Evolutionary conservation across 2,113 vertebrate genomes (phyloP).

Genomic region (Pseudonaja textilis): DNA sequence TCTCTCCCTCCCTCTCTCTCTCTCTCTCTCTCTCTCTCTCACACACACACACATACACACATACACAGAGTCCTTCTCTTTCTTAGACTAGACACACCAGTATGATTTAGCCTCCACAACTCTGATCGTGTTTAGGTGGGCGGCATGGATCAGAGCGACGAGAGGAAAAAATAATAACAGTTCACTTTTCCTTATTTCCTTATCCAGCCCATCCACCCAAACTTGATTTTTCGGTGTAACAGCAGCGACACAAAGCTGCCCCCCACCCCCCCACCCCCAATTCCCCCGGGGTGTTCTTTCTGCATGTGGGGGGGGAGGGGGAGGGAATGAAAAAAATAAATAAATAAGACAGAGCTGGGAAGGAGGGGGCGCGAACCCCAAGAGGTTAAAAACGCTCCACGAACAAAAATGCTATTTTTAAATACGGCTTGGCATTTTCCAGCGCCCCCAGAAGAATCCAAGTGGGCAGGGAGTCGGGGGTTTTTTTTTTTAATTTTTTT

Average conservation of each 20-base stretch:
- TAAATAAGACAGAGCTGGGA: background rate
- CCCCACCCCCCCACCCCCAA: no score
- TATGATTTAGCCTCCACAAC: no score
- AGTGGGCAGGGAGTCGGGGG: background rate
- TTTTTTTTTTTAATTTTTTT: background rate
- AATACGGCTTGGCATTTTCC: slow-evolving; percentile 10
- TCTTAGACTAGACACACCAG: no score
- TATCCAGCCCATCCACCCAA: background rate
- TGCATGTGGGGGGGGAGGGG: background rate
- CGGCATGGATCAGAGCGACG: no score
- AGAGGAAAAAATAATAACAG: no score
- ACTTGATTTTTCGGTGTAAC: background rate
- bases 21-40: no score
- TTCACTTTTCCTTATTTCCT: background rate
- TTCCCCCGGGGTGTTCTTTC: background rate
- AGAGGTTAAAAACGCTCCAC: background rate
- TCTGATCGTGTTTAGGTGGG: no score
- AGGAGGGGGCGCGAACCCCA: no score
- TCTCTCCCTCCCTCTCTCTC: no score
- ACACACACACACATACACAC: no score
- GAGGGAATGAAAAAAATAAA: background rate
- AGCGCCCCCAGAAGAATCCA: background rate
- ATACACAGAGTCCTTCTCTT: no score
- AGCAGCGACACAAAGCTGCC: no score
- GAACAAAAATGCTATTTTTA: slow-evolving; percentile 3